These are phyloP conservation scores for Sparus aurata DNA, from an alignment of 2,797 vertebrate genomes.

Conservation along the genomic window DNA sequence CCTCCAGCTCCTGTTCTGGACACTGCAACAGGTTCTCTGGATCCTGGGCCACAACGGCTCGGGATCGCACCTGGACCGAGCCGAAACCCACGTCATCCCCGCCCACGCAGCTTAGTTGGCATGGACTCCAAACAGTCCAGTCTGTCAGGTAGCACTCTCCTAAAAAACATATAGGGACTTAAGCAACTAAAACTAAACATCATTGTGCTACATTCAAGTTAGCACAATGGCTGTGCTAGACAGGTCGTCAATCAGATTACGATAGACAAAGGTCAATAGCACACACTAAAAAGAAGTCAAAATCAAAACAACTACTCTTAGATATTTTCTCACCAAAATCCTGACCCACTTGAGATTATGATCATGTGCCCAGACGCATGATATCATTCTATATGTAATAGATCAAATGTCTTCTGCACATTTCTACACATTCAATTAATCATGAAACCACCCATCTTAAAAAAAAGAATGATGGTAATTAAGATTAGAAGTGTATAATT, in stretches of 20 bases:
- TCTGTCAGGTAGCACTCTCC: constrained; percentile 97
- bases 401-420: constrained; percentile 51
- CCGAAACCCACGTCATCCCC: constrained; percentile 94
- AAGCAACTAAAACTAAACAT: background rate
- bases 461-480: background rate
- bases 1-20: constrained; percentile 94
- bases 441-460: constrained; percentile 4
- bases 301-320: constrained; percentile 5
- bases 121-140: constrained; percentile 95
- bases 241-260: background rate
- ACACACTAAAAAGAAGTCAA: constrained; percentile 3
- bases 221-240: background rate
- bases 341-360: constrained; percentile 22
- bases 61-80: constrained; percentile 94
- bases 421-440: constrained; percentile 54
- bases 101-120: constrained; percentile 93
- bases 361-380: constrained; percentile 8
- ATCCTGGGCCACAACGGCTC: constrained; percentile 93
- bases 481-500: background rate
- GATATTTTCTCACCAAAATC: constrained; percentile 6
- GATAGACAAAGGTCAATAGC: constrained; percentile 9
- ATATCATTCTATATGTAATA: constrained; percentile 36
- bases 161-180: constrained; percentile 62
- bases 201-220: background rate
- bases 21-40: constrained; percentile 94